Percentiles rank a stretch among this genome's conserved stretches.
Evolutionary conservation across 2,797 vertebrate species (phyloP).

Genomic region (Danio kyathit): DNA sequence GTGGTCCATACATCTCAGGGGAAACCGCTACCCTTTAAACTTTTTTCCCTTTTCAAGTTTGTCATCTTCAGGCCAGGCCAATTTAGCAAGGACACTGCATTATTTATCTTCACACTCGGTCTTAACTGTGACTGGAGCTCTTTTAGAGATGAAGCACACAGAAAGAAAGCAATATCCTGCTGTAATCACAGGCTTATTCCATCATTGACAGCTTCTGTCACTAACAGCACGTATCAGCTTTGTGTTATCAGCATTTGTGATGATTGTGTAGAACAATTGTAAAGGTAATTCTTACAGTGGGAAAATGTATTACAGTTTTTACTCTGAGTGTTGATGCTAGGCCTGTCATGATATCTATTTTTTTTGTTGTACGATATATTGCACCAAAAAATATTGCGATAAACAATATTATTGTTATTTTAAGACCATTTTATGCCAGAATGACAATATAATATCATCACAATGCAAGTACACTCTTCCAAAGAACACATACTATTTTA

Average conservation of each 20-base stretch:
- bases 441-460: too few species aligned
- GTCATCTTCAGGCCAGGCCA: constrained; percentile 21
- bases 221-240: not conserved
- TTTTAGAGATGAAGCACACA: not conserved
- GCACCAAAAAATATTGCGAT: too few species aligned
- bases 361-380: too few species aligned
- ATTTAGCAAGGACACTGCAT: constrained; percentile 25
- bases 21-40: constrained; percentile 19
- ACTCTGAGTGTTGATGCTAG: too few species aligned
- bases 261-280: not conserved
- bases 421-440: too few species aligned
- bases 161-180: not conserved
- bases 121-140: constrained; percentile 16
- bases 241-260: not conserved
- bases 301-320: too few species aligned
- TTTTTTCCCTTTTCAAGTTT: constrained; percentile 4
- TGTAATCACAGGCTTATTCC: not conserved
- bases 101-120: constrained; percentile 21
- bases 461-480: too few species aligned
- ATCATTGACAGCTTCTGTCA: not conserved
- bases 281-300: too few species aligned
- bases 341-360: too few species aligned
- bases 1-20: not conserved
- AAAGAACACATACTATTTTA: too few species aligned
- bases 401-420: too few species aligned